A percentile compares a stretch with the other conserved stretches of the same genome.
Conservation (phyloP, 2,888 invertebrate species). For the Drosophila rubida region DNA sequence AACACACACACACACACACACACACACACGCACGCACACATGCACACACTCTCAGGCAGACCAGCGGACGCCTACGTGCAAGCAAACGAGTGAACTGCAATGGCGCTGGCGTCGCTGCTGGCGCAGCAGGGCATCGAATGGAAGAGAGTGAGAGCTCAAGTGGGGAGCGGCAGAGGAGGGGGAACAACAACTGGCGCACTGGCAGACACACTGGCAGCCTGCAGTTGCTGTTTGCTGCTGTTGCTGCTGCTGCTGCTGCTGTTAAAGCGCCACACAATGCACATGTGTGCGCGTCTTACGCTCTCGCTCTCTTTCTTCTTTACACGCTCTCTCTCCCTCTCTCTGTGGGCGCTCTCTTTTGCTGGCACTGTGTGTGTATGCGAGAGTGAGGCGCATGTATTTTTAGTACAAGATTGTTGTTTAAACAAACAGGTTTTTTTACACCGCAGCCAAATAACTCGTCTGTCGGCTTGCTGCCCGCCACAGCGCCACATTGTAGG, state of each 20-base stretch:
- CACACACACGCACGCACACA: conserved; percentile 14
- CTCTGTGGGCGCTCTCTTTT: conserved; percentile 1
- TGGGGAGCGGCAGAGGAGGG: not conserved
- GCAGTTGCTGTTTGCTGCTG: conserved; percentile 34
- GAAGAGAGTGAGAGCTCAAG: not conserved
- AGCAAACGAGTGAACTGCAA: conserved; percentile 60
- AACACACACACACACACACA: conserved; percentile 33
- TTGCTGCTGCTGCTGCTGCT: conserved; percentile 33
- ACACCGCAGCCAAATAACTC: conserved; percentile 80
- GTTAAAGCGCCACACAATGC: conserved; percentile 65
- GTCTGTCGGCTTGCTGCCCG: conserved; percentile 61
- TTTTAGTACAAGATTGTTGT: conserved; percentile 81
- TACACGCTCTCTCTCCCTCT: conserved; percentile 11
- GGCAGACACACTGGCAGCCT: conserved; percentile 78
- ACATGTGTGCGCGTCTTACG: conserved; percentile 35
- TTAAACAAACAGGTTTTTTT: conserved; percentile 79
- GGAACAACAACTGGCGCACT: conserved; percentile 70
- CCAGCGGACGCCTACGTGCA: conserved; percentile 34
- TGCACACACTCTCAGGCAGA: conserved; percentile 33
- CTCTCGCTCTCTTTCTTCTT: conserved; percentile 14
- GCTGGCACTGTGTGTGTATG: conserved; percentile 20
- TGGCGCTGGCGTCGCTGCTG: conserved; percentile 54
- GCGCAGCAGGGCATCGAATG: conserved; percentile 21
- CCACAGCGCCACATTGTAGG: conserved; percentile 62
- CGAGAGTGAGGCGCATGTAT: conserved; percentile 68